Evolutionary conservation across 2,888 invertebrate species (phyloP).

Genomic region (Caenorhabditis sp.): DNA sequence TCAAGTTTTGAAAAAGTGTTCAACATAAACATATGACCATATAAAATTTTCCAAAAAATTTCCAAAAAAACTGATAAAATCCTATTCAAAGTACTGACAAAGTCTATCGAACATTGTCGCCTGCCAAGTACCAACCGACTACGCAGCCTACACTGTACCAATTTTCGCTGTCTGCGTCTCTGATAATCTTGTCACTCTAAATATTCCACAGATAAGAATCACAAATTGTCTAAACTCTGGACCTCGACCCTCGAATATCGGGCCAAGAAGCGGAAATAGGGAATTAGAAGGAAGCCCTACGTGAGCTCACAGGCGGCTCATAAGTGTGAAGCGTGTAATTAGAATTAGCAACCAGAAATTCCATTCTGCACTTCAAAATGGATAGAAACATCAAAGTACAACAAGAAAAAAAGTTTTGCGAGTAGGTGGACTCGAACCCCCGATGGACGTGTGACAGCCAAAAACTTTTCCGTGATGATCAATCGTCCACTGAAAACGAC

Average conservation of each 20-base stretch:
- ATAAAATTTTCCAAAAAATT: no score
- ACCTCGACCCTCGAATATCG: no score
- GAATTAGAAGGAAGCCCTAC: slow-evolving; percentile 28
- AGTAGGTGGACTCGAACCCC: neutral
- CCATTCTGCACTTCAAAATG: no score
- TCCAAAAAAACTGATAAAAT: neutral
- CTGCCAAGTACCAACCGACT: no score
- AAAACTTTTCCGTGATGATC: neutral
- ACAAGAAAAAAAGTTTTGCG: neutral
- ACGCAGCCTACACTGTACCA: slow-evolving; percentile 25
- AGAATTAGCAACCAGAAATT: no score
- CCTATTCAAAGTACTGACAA: neutral
- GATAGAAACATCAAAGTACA: neutral
- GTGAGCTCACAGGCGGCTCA: no score
- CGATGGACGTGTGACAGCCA: neutral
- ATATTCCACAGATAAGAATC: slow-evolving; percentile 1
- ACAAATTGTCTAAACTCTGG: neutral
- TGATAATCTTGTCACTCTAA: neutral
- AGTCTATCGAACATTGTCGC: no score
- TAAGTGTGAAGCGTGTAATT: no score
- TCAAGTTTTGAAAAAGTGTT: no score
- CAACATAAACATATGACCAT: no score
- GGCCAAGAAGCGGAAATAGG: no score
- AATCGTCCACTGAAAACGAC: neutral
- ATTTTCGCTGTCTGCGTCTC: slow-evolving; percentile 8